phyloP scores from a whole-genome alignment of 2,888 invertebrate genomes.

The Zhuqinia jingwanae region DNA sequence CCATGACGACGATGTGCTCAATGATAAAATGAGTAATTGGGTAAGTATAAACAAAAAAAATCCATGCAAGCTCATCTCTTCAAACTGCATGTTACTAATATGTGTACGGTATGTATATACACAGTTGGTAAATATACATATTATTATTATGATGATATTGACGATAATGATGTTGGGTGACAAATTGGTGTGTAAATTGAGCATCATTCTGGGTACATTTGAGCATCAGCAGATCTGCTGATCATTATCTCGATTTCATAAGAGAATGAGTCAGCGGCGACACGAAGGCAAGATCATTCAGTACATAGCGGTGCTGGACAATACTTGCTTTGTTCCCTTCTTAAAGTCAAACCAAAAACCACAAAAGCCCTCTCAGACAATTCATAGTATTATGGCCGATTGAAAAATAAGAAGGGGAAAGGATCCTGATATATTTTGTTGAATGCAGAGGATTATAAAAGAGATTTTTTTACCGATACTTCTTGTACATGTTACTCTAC shows the following conservation, averaged over 20 bases:
- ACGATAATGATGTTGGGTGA: slow-evolving; percentile 5
- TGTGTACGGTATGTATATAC: too few species aligned
- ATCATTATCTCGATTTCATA: too few species aligned
- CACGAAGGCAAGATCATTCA: not conserved
- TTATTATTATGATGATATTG: not conserved
- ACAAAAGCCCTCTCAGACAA: not conserved
- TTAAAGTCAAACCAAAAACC: not conserved
- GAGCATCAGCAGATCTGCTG: not conserved
- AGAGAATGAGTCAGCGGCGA: slow-evolving; percentile 34
- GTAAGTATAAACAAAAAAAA: slow-evolving; percentile 64
- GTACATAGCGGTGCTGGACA: slow-evolving; percentile 13
- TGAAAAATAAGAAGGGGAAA: slow-evolving; percentile 9
- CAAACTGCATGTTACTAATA: too few species aligned
- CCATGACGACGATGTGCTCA: slow-evolving; percentile 69
- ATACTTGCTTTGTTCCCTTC: slow-evolving; percentile 8
- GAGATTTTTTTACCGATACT: not conserved
- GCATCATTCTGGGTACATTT: not conserved
- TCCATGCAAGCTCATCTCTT: too few species aligned
- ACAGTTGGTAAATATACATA: too few species aligned
- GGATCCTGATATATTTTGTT: not conserved
- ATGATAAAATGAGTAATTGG: slow-evolving; percentile 74
- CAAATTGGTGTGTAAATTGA: slow-evolving; percentile 13
- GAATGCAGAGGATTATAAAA: not conserved
- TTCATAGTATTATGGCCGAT: not conserved
- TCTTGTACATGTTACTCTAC: not conserved